Conservation (phyloP, 1,140 invertebrate species). For the fruit fly (Drosophila melanogaster) region Release_6_plus_ISO1_MT NT_037436.4:19678001-19678500, state of each 20-base stretch:
- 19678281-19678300: conserved; percentile 41
- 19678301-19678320: conserved; percentile 70
- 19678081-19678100: background rate
- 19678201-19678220: conserved; percentile 2
- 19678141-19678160: conserved; percentile 79
- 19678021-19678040: conserved; percentile 5
- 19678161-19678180: conserved; percentile 81
- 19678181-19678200: conserved; percentile 2
- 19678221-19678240: background rate
- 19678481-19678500: conserved; percentile 19
- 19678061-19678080: conserved; percentile 28
- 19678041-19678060: conserved; percentile 48
- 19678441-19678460: conserved; percentile 79
- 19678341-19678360: conserved; percentile 36
- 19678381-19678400: conserved; percentile 35
- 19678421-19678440: conserved; percentile 13
- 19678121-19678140: conserved; percentile 74
- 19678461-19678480: conserved; percentile 77
- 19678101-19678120: conserved; percentile 55
- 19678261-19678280: conserved; percentile 79
- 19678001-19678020: conserved; percentile 15
- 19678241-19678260: conserved; percentile 71
- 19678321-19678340: conserved; percentile 29
- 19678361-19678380: conserved; percentile 27
- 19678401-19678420: conserved; percentile 63